Base-by-base conservation (phyloP, 2,888 invertebrate genomes). In the Salticus scenicus region DNA sequence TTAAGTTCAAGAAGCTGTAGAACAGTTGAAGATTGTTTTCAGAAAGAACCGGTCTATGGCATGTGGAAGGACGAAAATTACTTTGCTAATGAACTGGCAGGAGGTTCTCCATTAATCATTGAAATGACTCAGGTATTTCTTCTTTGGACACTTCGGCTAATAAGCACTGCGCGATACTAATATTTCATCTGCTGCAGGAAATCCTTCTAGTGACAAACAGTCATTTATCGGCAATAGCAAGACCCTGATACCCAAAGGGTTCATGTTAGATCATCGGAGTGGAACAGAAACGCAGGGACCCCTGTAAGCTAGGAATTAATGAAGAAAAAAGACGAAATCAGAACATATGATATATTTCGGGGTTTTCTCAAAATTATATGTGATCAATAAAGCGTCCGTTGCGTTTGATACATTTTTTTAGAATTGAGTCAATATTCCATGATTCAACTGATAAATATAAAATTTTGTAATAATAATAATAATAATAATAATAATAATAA, bases 1-100 rank as follows among this genome's bases (percentile, higher is more conserved):
- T 5, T 57, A 24, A 57, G 24, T 57, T 24, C 57, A 57, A 57
- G 57, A 24, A 10, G 20, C 57, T 57, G 57, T n/a, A 10, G 7
- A 37, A 37, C 4, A 57, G 24, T 57, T 24, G 57, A 20, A 57
- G 57, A 57, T 57, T 57, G 57, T 57, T 57, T 57, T 57, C 24
- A 5, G 20, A 57, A 14, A 17, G 57, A 57, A 57, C 57, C 57
- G 57, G 57, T 57, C 57, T 24, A 57, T 57, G 57, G 57, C 57
- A 57, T 57, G 20, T 57, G 57, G 57, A 57, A 57, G 57, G 24
- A 57, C 57, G 57, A 57, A 57, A 37, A 57, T 57, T 57, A 57
- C 57, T 57, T 24, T 12, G 57, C 57, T 57, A 57, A 57, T 57
- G 57, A 57, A 57, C 57, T 24, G 8, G 24, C 57, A 57, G 57